Percentiles rank a stretch among this genome's conserved stretches.
phyloP scores from a whole-genome alignment of 2,888 invertebrate genomes.

The Drosophila leonis region DNA sequence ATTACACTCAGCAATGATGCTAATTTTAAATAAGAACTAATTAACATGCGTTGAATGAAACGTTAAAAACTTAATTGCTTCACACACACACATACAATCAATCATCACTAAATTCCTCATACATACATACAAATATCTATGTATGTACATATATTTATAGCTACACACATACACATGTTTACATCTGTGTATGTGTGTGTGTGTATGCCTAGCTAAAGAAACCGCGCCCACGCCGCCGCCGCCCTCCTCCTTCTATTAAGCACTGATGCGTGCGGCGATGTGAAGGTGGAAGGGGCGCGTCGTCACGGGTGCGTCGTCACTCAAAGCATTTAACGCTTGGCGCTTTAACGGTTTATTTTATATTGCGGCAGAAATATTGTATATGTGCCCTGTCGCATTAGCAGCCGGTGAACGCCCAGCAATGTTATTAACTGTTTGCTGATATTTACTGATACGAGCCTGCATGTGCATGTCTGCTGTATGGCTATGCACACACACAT shows the following conservation, averaged over 20 bases:
- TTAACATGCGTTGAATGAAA: slow-evolving; percentile 28
- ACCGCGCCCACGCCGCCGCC: slow-evolving; percentile 19
- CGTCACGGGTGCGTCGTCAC: slow-evolving; percentile 57
- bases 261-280: slow-evolving; percentile 29
- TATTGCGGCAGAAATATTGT: slow-evolving; percentile 50
- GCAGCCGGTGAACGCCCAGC: slow-evolving; percentile 37
- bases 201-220: not conserved
- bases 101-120: slow-evolving; percentile 6
- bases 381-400: slow-evolving; percentile 41
- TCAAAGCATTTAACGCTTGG: slow-evolving; percentile 55
- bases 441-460: slow-evolving; percentile 14
- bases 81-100: slow-evolving; percentile 4
- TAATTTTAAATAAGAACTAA: slow-evolving; percentile 39
- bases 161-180: not conserved
- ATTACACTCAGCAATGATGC: slow-evolving; percentile 35
- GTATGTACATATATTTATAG: not conserved
- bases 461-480: not conserved
- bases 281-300: slow-evolving; percentile 12
- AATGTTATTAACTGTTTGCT: slow-evolving; percentile 48
- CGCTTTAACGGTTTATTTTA: slow-evolving; percentile 69
- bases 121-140: not conserved
- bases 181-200: not conserved
- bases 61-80: slow-evolving; percentile 36
- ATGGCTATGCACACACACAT: not conserved
- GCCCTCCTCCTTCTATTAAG: slow-evolving; percentile 4